Conservation (phyloP, 2,797 vertebrate genomes). For the Fratercula arctica region DNA sequence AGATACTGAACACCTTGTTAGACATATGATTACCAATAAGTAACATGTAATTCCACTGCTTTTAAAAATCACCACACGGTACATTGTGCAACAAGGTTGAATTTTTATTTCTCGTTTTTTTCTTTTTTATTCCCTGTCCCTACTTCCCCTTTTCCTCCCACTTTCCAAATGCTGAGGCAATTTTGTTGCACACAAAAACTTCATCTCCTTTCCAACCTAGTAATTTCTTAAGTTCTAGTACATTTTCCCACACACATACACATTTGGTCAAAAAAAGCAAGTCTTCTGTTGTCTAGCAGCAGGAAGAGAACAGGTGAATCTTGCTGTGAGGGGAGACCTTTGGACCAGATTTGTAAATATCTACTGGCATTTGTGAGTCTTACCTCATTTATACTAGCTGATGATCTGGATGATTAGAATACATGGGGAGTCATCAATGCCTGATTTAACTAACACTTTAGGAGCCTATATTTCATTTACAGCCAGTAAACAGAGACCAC, state of each 20-base stretch:
- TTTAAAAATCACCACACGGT: background rate
- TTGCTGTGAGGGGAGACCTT: background rate
- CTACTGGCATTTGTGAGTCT: background rate
- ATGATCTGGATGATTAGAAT: background rate
- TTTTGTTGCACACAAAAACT: background rate
- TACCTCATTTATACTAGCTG: background rate
- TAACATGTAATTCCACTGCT: constrained; percentile 36
- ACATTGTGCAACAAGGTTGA: background rate
- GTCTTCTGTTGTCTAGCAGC: background rate
- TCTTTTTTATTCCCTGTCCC: background rate
- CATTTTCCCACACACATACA: background rate
- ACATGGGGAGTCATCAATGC: background rate
- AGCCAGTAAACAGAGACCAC: background rate
- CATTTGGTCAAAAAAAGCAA: background rate
- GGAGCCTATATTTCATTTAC: background rate
- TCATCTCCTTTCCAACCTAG: background rate
- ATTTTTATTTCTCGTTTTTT: background rate
- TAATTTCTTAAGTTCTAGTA: background rate
- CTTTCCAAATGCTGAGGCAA: background rate
- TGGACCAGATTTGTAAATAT: background rate
- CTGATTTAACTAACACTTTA: background rate
- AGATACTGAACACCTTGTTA: constrained; percentile 39
- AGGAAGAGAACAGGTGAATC: background rate
- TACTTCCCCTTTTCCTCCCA: background rate
- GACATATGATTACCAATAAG: constrained; percentile 31